Evolutionary conservation across 2,888 invertebrate species (phyloP).

Genomic region (Tenthredo livida): DNA sequence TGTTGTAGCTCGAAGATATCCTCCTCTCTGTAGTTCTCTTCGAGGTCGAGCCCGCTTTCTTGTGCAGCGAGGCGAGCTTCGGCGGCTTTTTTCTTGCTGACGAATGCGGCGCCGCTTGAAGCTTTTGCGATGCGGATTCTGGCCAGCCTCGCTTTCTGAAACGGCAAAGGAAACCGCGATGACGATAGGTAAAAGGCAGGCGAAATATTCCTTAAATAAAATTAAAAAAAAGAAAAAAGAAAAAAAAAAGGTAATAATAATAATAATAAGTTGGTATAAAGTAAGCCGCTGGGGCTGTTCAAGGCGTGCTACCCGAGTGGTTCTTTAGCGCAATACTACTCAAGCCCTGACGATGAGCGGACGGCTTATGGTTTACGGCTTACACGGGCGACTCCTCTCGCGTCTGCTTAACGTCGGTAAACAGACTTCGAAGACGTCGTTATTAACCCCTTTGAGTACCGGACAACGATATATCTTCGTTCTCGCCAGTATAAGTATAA

Average conservation of each 20-base stretch:
- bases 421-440: slow-evolving; percentile 44
- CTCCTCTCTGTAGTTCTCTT: slow-evolving; percentile 93
- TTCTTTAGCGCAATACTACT: background rate
- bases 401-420: slow-evolving; percentile 32
- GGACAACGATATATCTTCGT: slow-evolving; percentile 37
- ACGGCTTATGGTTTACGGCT: slow-evolving; percentile 14
- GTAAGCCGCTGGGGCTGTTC: background rate
- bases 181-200: slow-evolving; percentile 24
- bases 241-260: background rate
- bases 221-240: too few species aligned
- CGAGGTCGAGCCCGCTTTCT: slow-evolving; percentile 94
- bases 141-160: slow-evolving; percentile 98
- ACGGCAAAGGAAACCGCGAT: slow-evolving; percentile 66
- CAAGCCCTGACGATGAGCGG: slow-evolving; percentile 5
- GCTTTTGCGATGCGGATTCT: slow-evolving; percentile 99
- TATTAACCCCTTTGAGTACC: slow-evolving; percentile 33
- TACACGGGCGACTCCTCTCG: background rate
- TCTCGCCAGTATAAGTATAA: background rate
- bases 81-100: slow-evolving; percentile 98
- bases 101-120: slow-evolving; percentile 98
- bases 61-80: slow-evolving; percentile 96
- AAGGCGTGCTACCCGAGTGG: background rate
- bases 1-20: slow-evolving; percentile 99
- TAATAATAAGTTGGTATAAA: background rate
- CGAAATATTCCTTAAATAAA: background rate